Base-by-base conservation (phyloP, 2,113 vertebrate species). In the Diadophis punctatus region DNA sequence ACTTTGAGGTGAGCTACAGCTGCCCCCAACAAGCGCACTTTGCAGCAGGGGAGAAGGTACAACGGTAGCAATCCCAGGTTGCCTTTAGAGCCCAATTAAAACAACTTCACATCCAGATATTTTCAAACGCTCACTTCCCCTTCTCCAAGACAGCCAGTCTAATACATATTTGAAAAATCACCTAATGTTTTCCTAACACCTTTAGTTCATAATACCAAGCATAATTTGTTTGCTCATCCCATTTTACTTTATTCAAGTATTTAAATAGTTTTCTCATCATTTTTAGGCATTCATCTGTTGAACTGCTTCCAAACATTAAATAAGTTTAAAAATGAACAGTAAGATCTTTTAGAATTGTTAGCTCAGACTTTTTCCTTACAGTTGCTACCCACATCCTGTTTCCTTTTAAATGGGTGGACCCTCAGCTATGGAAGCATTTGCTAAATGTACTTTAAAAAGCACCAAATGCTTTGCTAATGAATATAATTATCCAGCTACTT, bases 201-300 rank as follows among this genome's bases (percentile, higher is more conserved):
- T 86, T 86, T 86, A 86, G 46, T 14, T 49, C 39, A 49, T 30
- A 86, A 48, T 49, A 4, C 23, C 85, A 43, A 43, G 34, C 20
- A 22, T 43, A 80, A 43, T 80, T 80, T 80, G 74, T 80, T 80
- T 43, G 20, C 18, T 80, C n/a, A 80, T 8, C 20, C 74, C 43
- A 86, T 86, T 49, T 86, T 48, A 9, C 39, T 48, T 43, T 52
- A 53, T 34, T 10, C 7, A 51, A 87, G 7, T 87, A 87, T 49
- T 89, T 68, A 86, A 94, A 95, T 93, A 23, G 27, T 43, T 53
- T 94, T 92, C 49, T 30, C n/a, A 93, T 90, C 90, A 80, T 43
- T 80, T 94, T 93, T 1, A 0, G 46, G 91, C 89, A 91, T 90
- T 93, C 84, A 89, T 0, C 43, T 90, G 91, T 90, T 74, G 90